Percentiles rank a stretch among this genome's conserved stretches.
These are phyloP conservation scores for Camponotus floridanus DNA, from an alignment of 1,140 invertebrate genomes.

Conservation along the genomic window DNA sequence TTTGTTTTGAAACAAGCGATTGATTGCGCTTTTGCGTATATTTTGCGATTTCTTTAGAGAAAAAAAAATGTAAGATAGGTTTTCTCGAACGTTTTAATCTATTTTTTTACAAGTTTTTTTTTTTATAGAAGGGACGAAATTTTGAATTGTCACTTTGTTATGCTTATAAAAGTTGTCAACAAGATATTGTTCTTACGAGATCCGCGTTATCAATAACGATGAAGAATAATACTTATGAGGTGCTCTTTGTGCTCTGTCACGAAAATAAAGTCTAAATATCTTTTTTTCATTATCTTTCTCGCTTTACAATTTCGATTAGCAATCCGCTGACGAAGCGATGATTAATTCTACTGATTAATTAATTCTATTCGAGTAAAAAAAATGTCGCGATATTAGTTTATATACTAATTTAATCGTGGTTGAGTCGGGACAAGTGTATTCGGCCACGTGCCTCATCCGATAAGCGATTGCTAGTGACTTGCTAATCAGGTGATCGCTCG, in stretches of 20 bases:
- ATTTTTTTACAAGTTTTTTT: not conserved
- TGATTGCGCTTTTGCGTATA: not conserved
- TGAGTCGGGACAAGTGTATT: not conserved
- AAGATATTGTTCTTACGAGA: not conserved
- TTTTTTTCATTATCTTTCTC: not conserved
- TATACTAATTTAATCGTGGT: not conserved
- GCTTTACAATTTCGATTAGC: not conserved
- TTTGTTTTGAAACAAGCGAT: no score
- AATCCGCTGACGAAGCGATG: constrained; percentile 28
- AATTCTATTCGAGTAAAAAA: constrained; percentile 36
- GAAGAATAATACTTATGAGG: not conserved
- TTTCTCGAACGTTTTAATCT: not conserved
- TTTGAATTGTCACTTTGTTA: not conserved
- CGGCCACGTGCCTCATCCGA: constrained; percentile 3
- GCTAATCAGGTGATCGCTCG: constrained; percentile 20
- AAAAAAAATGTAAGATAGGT: not conserved
- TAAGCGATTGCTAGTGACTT: constrained; percentile 18
- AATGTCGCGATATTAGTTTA: not conserved
- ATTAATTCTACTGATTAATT: constrained; percentile 56
- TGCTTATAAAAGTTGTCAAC: not conserved
- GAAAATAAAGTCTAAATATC: not conserved
- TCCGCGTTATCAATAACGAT: not conserved
- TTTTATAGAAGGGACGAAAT: not conserved
- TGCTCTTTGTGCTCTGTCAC: no score
- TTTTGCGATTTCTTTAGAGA: not conserved